phyloP scores from a whole-genome alignment of 1,140 invertebrate species.

The Procambarus clarkii region DNA sequence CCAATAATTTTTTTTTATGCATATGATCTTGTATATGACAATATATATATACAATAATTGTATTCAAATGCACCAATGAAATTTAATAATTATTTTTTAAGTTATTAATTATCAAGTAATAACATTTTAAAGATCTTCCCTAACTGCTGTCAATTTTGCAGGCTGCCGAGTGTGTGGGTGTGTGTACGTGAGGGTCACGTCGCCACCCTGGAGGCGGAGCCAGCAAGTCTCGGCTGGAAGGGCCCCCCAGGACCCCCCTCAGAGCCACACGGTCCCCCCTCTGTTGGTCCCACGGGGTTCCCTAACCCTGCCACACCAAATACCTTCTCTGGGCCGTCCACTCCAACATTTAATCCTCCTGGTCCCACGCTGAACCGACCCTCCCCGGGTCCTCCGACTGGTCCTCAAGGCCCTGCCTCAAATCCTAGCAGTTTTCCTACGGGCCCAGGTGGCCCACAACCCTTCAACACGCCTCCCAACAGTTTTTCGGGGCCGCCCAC shows the following conservation, averaged over 20 bases:
- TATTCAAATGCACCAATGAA: too few species aligned
- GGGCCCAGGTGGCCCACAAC: constrained; percentile 70
- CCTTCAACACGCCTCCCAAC: constrained; percentile 73
- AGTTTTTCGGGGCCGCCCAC: constrained; percentile 72
- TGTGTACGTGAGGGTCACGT: constrained; percentile 68
- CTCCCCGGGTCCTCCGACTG: constrained; percentile 67
- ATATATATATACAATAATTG: too few species aligned
- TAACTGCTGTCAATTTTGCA: not conserved
- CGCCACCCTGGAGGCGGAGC: constrained; percentile 72
- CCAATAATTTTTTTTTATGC: too few species aligned
- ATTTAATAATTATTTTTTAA: too few species aligned
- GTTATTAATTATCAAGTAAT: not conserved
- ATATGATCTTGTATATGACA: too few species aligned
- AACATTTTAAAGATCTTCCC: not conserved
- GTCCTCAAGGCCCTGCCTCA: constrained; percentile 55
- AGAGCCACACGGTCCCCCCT: constrained; percentile 71
- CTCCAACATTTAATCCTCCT: constrained; percentile 69
- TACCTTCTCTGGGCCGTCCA: constrained; percentile 68
- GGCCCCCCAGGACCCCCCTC: constrained; percentile 70
- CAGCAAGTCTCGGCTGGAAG: constrained; percentile 72
- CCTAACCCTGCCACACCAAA: constrained; percentile 70
- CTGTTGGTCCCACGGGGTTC: constrained; percentile 70
- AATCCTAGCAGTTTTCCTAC: constrained; percentile 54
- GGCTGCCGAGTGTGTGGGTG: constrained; percentile 68
- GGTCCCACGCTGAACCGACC: constrained; percentile 64